A percentile compares a stretch with the other conserved stretches of the same genome.
Conservation (phyloP, 2,113 vertebrate genomes). For the Thamnophis sirtalis region DNA sequence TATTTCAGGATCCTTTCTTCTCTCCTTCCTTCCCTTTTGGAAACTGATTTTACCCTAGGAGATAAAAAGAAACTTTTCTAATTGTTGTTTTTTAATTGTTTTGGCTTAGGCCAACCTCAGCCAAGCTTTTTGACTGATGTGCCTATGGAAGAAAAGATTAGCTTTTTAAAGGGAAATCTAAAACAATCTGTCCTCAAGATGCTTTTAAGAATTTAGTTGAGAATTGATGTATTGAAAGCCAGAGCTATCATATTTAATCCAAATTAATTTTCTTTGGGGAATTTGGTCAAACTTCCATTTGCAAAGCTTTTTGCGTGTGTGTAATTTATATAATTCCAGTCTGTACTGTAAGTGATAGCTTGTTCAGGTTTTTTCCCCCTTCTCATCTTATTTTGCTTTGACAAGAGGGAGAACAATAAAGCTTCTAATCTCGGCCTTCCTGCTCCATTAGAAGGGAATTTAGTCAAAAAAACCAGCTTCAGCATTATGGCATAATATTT, state of each 20-base stretch:
- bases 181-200: neutral
- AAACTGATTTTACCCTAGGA: conserved; percentile 2
- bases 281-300: conserved; percentile 12
- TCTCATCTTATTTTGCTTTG: conserved; percentile 10
- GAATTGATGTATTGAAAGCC: neutral
- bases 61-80: conserved; percentile 17
- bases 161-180: neutral
- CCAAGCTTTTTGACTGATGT: neutral
- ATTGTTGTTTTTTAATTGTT: neutral
- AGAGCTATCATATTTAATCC: neutral
- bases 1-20: neutral
- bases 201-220: neutral
- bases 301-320: neutral
- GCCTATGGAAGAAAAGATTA: neutral
- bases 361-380: neutral
- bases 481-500: conserved; percentile 7
- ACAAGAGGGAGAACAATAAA: conserved; percentile 27
- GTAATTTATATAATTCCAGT: neutral
- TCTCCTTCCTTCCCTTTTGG: neutral
- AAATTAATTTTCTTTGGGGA: neutral
- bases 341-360: conserved; percentile 28
- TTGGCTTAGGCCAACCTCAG: neutral
- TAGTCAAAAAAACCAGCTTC: conserved; percentile 17
- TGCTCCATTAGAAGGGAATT: conserved; percentile 13
- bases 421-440: neutral